A percentile compares a stretch with the other conserved stretches of the same genome.
phyloP scores from a whole-genome alignment of 30 jellyfish, hydroid and myxozoan species.

The Aurelia coerulea region DNA sequence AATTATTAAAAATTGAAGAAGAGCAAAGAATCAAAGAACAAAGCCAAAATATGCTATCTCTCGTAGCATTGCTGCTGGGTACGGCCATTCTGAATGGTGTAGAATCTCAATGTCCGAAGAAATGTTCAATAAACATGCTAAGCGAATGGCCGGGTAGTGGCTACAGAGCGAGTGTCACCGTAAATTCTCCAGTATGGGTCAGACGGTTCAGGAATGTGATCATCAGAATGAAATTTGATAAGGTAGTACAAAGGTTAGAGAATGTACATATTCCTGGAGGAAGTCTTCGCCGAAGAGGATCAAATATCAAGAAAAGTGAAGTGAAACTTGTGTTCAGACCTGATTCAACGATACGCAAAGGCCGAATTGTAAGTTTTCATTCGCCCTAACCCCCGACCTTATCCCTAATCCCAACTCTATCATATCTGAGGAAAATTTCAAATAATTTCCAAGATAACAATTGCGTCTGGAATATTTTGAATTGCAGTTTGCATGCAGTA shows the following conservation, averaged over 20 bases:
- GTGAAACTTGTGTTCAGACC: slow-evolving; percentile 21
- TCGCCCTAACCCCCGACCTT: too few relatives aligned
- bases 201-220: slow-evolving; percentile 1
- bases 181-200: slow-evolving; percentile 17
- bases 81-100: neutral
- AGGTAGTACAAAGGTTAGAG: neutral
- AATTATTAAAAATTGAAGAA: too few relatives aligned
- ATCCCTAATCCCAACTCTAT: too few relatives aligned
- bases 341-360: slow-evolving; percentile 20
- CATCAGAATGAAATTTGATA: neutral
- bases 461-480: neutral
- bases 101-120: slow-evolving; percentile 25
- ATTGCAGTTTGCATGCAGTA: too few relatives aligned
- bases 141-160: slow-evolving; percentile 41
- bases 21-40: too few relatives aligned
- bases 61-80: neutral
- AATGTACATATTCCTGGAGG: slow-evolving; percentile 30
- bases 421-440: too few relatives aligned
- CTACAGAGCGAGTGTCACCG: slow-evolving; percentile 27
- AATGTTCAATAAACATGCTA: slow-evolving; percentile 4
- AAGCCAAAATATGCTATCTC: neutral
- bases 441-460: neutral
- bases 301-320: neutral
- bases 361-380: slow-evolving; percentile 9
- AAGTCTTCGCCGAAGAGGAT: neutral